A percentile compares a stretch with the other conserved stretches of the same genome.
These are phyloP conservation scores for Caenorhabditis japonica DNA, from an alignment of 2,888 invertebrate genomes.

Conservation along the genomic window DNA sequence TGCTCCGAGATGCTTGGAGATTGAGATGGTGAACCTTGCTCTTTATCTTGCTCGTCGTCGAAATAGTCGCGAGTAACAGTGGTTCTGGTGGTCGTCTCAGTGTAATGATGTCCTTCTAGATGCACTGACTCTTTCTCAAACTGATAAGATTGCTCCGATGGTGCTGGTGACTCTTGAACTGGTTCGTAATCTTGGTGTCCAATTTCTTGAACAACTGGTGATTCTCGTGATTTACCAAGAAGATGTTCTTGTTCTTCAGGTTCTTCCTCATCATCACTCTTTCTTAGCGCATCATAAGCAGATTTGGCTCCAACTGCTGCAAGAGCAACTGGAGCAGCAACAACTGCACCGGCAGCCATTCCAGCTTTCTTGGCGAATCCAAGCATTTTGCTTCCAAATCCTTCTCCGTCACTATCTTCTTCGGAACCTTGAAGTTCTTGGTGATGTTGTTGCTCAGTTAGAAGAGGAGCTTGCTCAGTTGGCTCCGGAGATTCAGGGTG, in stretches of 20 bases:
- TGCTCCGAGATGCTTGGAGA: background rate
- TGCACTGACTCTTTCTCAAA: background rate
- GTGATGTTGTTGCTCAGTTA: background rate
- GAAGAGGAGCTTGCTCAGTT: constrained; percentile 11
- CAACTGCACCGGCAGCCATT: constrained; percentile 60
- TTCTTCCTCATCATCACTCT: constrained; percentile 40
- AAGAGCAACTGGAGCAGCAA: constrained; percentile 59
- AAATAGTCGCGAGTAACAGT: constrained; percentile 33
- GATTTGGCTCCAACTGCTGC: constrained; percentile 60
- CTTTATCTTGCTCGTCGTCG: background rate
- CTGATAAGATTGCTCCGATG: constrained; percentile 13
- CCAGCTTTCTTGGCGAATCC: constrained; percentile 60
- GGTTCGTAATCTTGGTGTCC: background rate
- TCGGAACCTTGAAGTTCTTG: no score
- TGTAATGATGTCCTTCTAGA: background rate
- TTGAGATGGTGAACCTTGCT: background rate
- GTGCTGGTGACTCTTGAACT: constrained; percentile 30
- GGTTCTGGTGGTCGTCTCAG: constrained; percentile 32
- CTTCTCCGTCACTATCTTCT: constrained; percentile 27
- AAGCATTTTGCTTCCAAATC: constrained; percentile 36
- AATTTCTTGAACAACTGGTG: background rate
- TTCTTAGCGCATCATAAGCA: constrained; percentile 59
- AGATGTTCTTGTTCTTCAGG: constrained; percentile 4
- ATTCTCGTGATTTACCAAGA: background rate
- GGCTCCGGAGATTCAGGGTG: constrained; percentile 1